A percentile compares a stretch with the other conserved stretches of the same genome.
Evolutionary conservation across 1,140 invertebrate genomes (phyloP).

Genomic region (Mizuhopecten yessoensis): DNA sequence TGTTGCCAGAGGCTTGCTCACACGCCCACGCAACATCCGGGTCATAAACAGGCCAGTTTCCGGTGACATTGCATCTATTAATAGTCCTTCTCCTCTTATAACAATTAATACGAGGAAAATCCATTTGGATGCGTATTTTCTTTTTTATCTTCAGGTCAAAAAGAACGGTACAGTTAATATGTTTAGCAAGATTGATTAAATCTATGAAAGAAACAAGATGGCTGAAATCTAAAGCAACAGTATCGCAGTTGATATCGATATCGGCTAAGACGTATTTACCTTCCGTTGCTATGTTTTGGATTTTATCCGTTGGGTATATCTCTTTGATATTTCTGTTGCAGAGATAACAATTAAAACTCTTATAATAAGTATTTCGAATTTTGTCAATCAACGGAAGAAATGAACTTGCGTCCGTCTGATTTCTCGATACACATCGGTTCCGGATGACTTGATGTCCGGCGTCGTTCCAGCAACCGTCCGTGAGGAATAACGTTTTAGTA

Average conservation of each 20-base stretch:
- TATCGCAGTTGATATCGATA: background rate
- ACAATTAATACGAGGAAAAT: background rate
- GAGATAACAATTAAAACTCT: slow-evolving; percentile 43
- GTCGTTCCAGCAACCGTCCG: background rate
- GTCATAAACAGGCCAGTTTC: background rate
- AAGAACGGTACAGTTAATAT: background rate
- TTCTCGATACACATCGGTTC: background rate
- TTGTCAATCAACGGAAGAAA: slow-evolving; percentile 2
- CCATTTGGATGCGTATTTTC: background rate
- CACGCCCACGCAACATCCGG: slow-evolving; percentile 43
- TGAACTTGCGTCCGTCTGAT: background rate
- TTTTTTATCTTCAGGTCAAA: background rate
- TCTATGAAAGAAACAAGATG: background rate
- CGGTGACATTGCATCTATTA: background rate
- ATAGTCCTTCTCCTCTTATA: background rate
- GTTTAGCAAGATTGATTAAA: background rate
- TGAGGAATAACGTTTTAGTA: background rate
- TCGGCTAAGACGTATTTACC: background rate
- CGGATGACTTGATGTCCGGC: background rate
- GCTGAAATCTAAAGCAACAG: background rate
- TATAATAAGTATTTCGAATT: slow-evolving; percentile 12
- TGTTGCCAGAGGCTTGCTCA: background rate
- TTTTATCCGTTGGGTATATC: background rate
- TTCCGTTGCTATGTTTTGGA: background rate
- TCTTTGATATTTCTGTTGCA: slow-evolving; percentile 10